Evolutionary conservation across 2,113 vertebrate species (phyloP).

Genomic region (Bettongia penicillata): DNA sequence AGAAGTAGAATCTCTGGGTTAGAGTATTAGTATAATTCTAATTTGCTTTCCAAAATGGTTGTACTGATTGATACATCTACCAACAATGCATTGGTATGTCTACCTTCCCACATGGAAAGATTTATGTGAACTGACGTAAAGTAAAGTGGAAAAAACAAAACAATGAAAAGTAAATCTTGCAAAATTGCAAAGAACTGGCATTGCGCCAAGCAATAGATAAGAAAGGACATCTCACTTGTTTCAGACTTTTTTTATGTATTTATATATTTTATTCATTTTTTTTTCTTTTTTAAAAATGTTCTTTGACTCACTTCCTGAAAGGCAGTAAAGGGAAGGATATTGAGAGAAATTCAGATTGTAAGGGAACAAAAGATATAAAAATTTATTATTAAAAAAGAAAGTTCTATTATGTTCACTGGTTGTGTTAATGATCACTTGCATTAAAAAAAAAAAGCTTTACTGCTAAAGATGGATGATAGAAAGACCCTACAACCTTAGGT

Average conservation of each 20-base stretch:
- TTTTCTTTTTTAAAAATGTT: background rate
- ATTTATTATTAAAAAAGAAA: background rate
- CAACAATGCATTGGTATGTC: background rate
- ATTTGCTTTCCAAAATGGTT: background rate
- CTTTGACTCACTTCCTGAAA: background rate
- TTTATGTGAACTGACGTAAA: background rate
- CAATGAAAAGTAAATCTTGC: background rate
- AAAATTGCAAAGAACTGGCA: background rate
- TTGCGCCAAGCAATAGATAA: background rate
- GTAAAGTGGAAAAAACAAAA: background rate
- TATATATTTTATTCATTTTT: background rate
- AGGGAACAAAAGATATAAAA: background rate
- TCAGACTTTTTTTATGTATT: background rate
- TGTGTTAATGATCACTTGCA: background rate
- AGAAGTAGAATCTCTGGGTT: background rate
- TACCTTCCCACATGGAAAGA: background rate
- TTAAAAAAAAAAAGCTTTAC: slow-evolving; percentile 10
- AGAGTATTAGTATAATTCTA: background rate
- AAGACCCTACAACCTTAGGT: slow-evolving; percentile 11
- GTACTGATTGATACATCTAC: background rate
- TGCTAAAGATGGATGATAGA: slow-evolving; percentile 3
- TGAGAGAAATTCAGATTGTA: background rate
- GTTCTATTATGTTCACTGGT: background rate
- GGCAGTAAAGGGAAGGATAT: background rate
- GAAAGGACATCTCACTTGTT: background rate